A percentile compares a stretch with the other conserved stretches of the same genome.
Conservation (phyloP, 2,797 vertebrate genomes). For the Alca torda region DNA sequence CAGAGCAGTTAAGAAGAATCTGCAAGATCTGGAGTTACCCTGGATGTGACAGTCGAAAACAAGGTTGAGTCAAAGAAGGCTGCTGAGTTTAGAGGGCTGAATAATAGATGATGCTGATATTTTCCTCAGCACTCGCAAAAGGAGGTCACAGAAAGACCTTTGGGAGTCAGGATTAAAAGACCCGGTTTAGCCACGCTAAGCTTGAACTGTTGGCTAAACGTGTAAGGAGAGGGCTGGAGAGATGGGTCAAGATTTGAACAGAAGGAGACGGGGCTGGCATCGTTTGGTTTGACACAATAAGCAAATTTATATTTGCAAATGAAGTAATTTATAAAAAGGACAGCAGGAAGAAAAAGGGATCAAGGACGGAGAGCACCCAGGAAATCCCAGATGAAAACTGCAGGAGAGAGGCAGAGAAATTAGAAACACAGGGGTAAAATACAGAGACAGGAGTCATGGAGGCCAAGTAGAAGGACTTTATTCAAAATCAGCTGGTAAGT, state of each 20-base stretch:
- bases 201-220: neutral
- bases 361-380: neutral
- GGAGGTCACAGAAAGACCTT: conserved; percentile 9
- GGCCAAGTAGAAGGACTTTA: neutral
- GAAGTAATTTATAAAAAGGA: neutral
- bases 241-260: neutral
- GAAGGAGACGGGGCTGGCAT: neutral
- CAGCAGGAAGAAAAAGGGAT: neutral
- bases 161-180: neutral
- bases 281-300: neutral
- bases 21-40: neutral
- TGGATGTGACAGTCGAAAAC: neutral
- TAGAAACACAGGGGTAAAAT: neutral
- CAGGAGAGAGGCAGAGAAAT: neutral
- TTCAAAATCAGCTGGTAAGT: neutral
- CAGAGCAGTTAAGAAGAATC: neutral
- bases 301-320: neutral
- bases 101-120: neutral
- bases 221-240: neutral
- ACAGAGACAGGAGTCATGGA: neutral
- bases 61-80: neutral
- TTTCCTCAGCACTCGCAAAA: neutral
- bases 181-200: neutral
- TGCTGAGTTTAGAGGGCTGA: neutral
- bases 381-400: neutral